phyloP scores from a whole-genome alignment of 2,888 invertebrate species.

The Acanthoscelides obtectus region DNA sequence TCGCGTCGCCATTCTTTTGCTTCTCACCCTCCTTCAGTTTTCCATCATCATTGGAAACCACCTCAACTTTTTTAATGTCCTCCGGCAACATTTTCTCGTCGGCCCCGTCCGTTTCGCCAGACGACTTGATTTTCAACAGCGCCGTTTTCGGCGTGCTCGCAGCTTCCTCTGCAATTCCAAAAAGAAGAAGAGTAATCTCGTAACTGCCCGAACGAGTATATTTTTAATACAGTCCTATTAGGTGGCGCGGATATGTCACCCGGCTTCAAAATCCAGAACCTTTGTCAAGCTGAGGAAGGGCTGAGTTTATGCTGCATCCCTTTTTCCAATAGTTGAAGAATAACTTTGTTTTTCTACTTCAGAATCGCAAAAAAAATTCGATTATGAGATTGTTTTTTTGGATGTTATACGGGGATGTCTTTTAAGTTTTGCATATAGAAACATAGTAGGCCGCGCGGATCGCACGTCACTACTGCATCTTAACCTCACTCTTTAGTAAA shows the following conservation, averaged over 20 bases:
- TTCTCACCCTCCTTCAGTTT: conserved; percentile 51
- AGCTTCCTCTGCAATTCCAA: conserved; percentile 30
- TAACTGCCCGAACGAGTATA: neutral
- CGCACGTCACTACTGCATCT: too few species aligned
- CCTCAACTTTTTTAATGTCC: conserved; percentile 53
- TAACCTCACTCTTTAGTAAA: too few species aligned
- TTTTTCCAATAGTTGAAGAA: too few species aligned
- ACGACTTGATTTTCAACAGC: conserved; percentile 43
- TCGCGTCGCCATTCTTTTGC: conserved; percentile 77
- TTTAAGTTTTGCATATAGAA: too few species aligned
- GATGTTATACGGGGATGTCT: too few species aligned
- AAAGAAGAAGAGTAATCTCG: conserved; percentile 8
- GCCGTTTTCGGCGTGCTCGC: conserved; percentile 43
- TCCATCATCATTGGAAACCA: conserved; percentile 13
- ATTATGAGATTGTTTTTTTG: too few species aligned
- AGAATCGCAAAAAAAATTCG: too few species aligned
- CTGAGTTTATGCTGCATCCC: too few species aligned
- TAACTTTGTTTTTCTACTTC: too few species aligned
- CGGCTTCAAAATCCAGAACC: too few species aligned
- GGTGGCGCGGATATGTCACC: conserved; percentile 8
- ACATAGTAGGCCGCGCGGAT: too few species aligned
- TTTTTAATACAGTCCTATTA: conserved; percentile 12
- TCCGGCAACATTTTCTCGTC: conserved; percentile 65
- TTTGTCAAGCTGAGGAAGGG: too few species aligned
- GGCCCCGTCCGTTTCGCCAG: conserved; percentile 56